Evolutionary conservation across 2,888 invertebrate species (phyloP), one percentile per base, ranked within the genome.

Genomic region (Lydus trimaculatus): DNA sequence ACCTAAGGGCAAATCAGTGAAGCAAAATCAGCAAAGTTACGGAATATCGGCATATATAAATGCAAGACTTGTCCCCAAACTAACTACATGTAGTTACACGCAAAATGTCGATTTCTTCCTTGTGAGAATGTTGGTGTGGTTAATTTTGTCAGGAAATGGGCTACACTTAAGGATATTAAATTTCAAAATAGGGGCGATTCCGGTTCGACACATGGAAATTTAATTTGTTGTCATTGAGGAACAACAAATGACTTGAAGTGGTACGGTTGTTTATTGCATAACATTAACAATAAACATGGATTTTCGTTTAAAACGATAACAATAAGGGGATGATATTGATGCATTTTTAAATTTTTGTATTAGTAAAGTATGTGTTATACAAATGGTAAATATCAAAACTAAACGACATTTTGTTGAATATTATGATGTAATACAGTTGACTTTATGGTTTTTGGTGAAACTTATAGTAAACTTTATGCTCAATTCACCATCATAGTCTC

Each of bases 41-140:
- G 72, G 65, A 65, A 52, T 25, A 79, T 76, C 74, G 72, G 77
- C 77, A 78, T 79, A 81, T 81, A 76, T 81, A 81, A 80, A 81
- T 81, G 81, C 79, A 80, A 79, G 78, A 74, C 74, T 72, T 75
- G 76, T 72, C 71, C 69, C 75, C 73, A 67, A 71, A 75, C 74
- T 76, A 78, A 79, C 77, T 76, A 75, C 79, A 73, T 76, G 74
- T 77, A 77, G 20, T 73, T 79, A 78, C 79, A 75, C 77, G 75
- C 76, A 76, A 78, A 76, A 74, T 75, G 75, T 72, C 71, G 64
- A 72, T 78, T 66, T 74, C 76, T 28, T 72, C 48, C 20, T 48
- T 13, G 2, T 36, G 36, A 73, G 65, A n/a, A n/a, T 59, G 73
- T 58, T 77, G n/a, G n/a, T 73, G 72, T 63, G 72, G 64, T 68